Base-by-base conservation (phyloP, 2,888 invertebrate genomes). In the Pristionchus fissidentatus region DNA sequence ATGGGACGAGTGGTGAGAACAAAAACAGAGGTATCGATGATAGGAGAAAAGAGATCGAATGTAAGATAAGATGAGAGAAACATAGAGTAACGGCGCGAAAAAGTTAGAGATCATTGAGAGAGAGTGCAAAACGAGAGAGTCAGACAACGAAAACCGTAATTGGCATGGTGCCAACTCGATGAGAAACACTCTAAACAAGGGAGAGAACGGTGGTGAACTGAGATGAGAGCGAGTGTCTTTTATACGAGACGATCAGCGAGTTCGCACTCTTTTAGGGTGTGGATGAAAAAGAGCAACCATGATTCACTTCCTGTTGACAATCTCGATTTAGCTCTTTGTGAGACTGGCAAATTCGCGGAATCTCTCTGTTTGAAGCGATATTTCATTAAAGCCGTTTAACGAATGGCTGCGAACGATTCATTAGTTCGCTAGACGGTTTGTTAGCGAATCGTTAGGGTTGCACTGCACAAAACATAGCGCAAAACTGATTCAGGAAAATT, bases 261-360 rank as follows among this genome's bases (percentile, higher is more conserved):
- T 70, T 70, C 70, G 43, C n/a, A 19, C 66, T 70, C n/a, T 41
- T 70, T 13, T n/a, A n/a, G n/a, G 38, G 32, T 19, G 70, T 22
- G 41, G 70, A 70, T 26, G 22, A 70, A 43, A n/a, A n/a, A 19
- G 26, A 0, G 62, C 22, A 26, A 32, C 19, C 4, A 13, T 70
- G 70, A 70, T 7, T 70, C 70, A 70, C 32, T 70, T 70, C 70
- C 70, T 70, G 70, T 41, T 70, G 26, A 41, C 38, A 2, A 38
- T 38, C 38, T 38, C 19, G 70, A 41, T 41, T 41, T 70, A 70
- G 43, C 38, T 7, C 7, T n/a, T 0, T 4, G n/a, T 55, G 55
- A 22, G 55, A 55, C 55, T 55, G 26, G 8, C n/a, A 55, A 55
- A 55, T 19, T n/a, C n/a, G n/a, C n/a, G n/a, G n/a, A n/a, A n/a